These are phyloP conservation scores for Heterochromis multidens DNA, from an alignment of 2,113 vertebrate genomes.

Conservation along the genomic window DNA sequence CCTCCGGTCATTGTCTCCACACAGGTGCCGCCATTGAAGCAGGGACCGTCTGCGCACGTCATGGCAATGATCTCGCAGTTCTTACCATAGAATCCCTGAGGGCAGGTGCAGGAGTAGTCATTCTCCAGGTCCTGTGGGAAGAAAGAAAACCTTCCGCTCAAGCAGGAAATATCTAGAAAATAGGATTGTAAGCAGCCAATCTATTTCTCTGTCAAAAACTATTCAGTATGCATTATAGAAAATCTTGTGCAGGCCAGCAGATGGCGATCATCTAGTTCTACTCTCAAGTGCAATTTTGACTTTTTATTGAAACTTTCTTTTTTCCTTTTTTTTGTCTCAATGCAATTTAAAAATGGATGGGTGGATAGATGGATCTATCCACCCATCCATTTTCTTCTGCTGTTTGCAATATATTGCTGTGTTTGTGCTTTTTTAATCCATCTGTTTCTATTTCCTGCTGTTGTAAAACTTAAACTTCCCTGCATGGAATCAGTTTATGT, in stretches of 20 bases:
- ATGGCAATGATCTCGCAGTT: constrained; percentile 90
- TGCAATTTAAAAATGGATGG: not conserved
- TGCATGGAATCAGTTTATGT: not conserved
- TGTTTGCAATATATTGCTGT: not conserved
- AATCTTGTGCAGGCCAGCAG: not conserved
- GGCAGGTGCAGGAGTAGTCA: constrained; percentile 86
- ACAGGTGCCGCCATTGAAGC: constrained; percentile 89
- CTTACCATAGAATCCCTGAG: constrained; percentile 88
- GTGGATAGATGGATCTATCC: too few species aligned
- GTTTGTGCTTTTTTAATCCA: too few species aligned
- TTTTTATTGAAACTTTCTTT: too few species aligned
- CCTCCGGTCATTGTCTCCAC: constrained; percentile 74
- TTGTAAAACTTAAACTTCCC: not conserved
- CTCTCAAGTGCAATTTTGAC: not conserved
- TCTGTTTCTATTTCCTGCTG: not conserved
- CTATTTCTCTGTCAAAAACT: not conserved
- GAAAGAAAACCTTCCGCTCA: not conserved
- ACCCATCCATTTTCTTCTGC: not conserved
- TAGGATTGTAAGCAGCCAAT: not conserved
- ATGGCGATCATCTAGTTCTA: not conserved
- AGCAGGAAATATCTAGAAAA: not conserved
- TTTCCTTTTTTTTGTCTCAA: not conserved
- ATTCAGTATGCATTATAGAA: not conserved
- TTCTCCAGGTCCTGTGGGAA: constrained; percentile 77
- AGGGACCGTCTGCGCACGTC: constrained; percentile 87